These are phyloP conservation scores for Tetramorium parvispinum DNA, from an alignment of 1,140 invertebrate species.

Conservation along the genomic window DNA sequence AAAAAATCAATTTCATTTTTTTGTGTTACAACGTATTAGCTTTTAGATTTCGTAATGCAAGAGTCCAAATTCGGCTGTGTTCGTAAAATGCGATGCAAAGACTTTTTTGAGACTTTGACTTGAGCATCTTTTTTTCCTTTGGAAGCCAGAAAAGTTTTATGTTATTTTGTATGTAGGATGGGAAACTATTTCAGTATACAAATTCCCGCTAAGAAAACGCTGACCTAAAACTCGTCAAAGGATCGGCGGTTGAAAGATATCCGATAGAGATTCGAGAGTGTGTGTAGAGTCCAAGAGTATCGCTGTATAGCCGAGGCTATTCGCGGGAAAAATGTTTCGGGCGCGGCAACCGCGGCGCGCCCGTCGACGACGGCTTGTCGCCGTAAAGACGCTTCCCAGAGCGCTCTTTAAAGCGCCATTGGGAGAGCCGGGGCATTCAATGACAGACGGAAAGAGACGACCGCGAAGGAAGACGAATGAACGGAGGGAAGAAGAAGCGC, in stretches of 20 bases:
- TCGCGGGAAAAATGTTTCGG: slow-evolving; percentile 55
- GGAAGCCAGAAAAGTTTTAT: neutral
- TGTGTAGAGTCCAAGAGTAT: slow-evolving; percentile 3
- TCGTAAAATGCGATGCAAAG: neutral
- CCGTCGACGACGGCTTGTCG: slow-evolving; percentile 28
- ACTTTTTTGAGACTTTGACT: neutral
- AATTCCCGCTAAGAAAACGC: slow-evolving; percentile 39
- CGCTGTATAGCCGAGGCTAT: slow-evolving; percentile 14
- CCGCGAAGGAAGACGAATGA: slow-evolving; percentile 1
- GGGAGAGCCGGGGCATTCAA: slow-evolving; percentile 40
- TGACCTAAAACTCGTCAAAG: slow-evolving; percentile 45
- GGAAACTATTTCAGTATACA: slow-evolving; percentile 28
- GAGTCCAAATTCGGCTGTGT: neutral
- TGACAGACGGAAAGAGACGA: slow-evolving; percentile 25
- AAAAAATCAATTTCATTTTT: neutral
- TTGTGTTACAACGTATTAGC: neutral
- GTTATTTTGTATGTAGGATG: neutral
- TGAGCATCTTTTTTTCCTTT: neutral
- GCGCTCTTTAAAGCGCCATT: slow-evolving; percentile 54
- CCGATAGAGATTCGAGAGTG: slow-evolving; percentile 34
- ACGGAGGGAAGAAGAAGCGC: slow-evolving; percentile 24
- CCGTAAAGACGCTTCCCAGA: slow-evolving; percentile 56
- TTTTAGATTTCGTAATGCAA: neutral
- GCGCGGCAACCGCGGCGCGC: slow-evolving; percentile 12
- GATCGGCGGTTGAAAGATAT: slow-evolving; percentile 38